Base-by-base conservation (phyloP, 1,140 invertebrate genomes). In the Vollenhovia emeryi region DNA sequence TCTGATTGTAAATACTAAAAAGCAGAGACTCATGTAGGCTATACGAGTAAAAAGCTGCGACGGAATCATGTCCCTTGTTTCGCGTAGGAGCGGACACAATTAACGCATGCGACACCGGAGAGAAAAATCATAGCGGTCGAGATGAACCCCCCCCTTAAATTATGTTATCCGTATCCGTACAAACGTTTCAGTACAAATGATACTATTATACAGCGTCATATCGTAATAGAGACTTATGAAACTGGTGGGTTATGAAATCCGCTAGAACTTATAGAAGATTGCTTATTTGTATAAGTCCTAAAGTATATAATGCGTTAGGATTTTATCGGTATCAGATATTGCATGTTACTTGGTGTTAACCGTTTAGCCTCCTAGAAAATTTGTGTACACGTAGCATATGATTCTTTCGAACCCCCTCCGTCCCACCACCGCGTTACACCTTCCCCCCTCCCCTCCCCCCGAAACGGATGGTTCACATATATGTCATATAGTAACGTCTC, bases 161-260 rank as follows among this genome's bases (percentile, higher is more conserved):
- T 85, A 75, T 52, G 33, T 68, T 43, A 85, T 75, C 60, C 57
- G 21, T 76, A 73, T 86, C 13, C 66, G 84, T 88, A 86, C 69
- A 89, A 89, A 87, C 43, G 27, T 82, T 86, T 87, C 66, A 60
- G 85, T 91, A 89, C 69, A 90, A 91, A 91, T 89, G 74, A 83
- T 85, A 83, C 71, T 80, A 84, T 86, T 75, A 87, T 79, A 84
- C 71, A 83, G 48, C 30, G 79, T 62, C 78, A 71, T 24, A 80
- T 87, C 74, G 57, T 85, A 68, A 74, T 79, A 48, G 40, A 85
- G 84, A 85, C 36, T 89, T 87, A 84, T 86, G 64, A 86, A 83
- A 89, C 75, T 87, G 59, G 40, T 85, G 57, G 57, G 68, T 87
- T 74, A 86, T 45, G 57, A 89, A 75, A 74, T 73, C 9, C 57